Conservation (phyloP, 2,113 vertebrate species). For the Guaruba guarouba region DNA sequence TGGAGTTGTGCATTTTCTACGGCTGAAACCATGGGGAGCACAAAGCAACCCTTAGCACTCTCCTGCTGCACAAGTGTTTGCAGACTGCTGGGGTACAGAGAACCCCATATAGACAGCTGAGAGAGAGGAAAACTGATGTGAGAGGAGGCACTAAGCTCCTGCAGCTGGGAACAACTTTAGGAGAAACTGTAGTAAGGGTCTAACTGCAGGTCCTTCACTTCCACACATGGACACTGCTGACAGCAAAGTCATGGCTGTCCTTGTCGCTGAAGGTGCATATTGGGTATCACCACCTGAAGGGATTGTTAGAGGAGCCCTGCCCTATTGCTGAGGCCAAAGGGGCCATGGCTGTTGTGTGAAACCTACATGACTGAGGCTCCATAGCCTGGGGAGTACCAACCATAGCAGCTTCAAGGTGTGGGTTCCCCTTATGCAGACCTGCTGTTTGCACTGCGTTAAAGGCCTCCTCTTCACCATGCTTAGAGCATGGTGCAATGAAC, state of each 20-base stretch:
- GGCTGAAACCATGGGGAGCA: background rate
- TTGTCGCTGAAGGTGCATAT: background rate
- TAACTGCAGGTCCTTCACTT: background rate
- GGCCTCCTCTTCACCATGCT: background rate
- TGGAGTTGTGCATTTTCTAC: background rate
- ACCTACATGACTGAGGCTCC: rapidly evolving
- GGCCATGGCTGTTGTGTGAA: background rate
- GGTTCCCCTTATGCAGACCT: background rate
- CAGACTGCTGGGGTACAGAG: rapidly evolving
- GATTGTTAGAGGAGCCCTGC: background rate
- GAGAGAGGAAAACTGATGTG: background rate
- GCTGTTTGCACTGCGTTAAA: background rate
- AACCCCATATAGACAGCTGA: background rate
- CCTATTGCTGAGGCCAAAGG: background rate
- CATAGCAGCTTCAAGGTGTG: background rate
- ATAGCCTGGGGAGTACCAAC: background rate
- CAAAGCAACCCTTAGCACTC: background rate
- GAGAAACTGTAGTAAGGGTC: background rate
- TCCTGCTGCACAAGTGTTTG: background rate
- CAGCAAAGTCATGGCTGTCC: background rate
- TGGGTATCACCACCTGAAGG: background rate
- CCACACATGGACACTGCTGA: background rate
- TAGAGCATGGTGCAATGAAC: background rate
- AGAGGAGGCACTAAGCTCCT: background rate
- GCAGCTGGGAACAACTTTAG: background rate